Percentiles rank a stretch among this genome's conserved stretches.
Conservation (phyloP, 2,888 invertebrate species). For the Diploptera punctata region DNA sequence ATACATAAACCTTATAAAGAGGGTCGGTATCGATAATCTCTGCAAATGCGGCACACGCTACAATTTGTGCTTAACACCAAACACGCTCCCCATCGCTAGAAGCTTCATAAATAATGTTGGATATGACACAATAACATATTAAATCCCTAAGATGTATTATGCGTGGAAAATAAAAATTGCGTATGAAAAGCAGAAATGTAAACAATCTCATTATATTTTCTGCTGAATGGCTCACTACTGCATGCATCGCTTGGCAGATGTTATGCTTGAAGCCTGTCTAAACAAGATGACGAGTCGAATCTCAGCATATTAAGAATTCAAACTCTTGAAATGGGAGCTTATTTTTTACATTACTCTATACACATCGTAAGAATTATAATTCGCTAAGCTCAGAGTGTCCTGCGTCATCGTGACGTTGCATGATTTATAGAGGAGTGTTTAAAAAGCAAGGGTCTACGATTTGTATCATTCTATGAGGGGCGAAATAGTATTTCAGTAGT, state of each 20-base stretch:
- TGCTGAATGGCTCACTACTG: not conserved
- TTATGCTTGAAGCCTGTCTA: constrained; percentile 7
- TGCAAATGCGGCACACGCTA: not conserved
- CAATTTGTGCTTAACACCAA: constrained; percentile 16
- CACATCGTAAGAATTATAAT: no score
- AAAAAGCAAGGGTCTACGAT: no score
- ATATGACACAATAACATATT: not conserved
- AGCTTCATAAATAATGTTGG: constrained; percentile 6
- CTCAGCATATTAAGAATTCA: no score
- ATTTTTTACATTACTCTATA: no score
- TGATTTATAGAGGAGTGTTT: no score
- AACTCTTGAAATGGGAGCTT: no score
- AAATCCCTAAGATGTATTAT: not conserved
- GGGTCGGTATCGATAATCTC: not conserved
- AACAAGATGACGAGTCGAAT: no score
- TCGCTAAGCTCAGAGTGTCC: no score
- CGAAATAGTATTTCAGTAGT: no score
- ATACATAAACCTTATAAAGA: no score
- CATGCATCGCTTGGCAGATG: constrained; percentile 3
- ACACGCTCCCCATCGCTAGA: not conserved
- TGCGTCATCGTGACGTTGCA: no score
- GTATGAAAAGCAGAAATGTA: constrained; percentile 5
- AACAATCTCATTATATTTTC: not conserved
- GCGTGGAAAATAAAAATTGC: not conserved
- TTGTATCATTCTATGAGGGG: no score